Percentiles rank a stretch among this genome's conserved stretches.
Conservation (phyloP, 2,888 invertebrate species). For the Himalopsyche kuldschensis region DNA sequence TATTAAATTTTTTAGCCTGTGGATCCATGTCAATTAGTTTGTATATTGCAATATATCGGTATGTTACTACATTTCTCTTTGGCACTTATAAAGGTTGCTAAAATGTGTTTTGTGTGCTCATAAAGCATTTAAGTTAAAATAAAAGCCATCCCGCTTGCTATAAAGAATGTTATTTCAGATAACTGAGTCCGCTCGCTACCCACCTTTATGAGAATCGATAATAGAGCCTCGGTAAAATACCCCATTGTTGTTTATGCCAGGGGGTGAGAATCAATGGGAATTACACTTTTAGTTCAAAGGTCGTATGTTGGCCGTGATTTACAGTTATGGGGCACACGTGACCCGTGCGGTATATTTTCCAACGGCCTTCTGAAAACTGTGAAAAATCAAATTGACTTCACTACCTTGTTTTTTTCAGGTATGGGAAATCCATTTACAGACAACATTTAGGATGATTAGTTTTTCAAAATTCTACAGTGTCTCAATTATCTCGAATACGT, state of each 20-base stretch:
- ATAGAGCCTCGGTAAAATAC: neutral
- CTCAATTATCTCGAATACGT: no score
- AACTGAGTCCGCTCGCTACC: neutral
- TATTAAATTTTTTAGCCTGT: no score
- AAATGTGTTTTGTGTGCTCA: neutral
- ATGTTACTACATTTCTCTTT: neutral
- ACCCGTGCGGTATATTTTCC: neutral
- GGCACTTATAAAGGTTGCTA: neutral
- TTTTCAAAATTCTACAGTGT: no score
- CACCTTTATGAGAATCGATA: neutral
- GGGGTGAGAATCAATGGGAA: slow-evolving; percentile 25
- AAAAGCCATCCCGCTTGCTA: neutral
- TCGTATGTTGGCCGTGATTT: slow-evolving; percentile 9
- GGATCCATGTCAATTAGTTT: no score
- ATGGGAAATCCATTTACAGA: neutral
- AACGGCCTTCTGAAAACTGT: neutral
- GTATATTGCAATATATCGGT: no score
- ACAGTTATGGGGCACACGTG: slow-evolving; percentile 15
- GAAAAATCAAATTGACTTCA: neutral
- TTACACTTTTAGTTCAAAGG: slow-evolving; percentile 27
- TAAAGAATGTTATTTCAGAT: neutral
- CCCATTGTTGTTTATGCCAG: neutral
- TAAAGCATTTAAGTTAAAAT: neutral
- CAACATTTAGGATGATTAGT: no score
- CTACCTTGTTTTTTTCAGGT: neutral